Percentiles rank a stretch among this genome's conserved stretches.
phyloP scores from a whole-genome alignment of 92 coral and sea anemone genomes.

The Porites rus region DNA sequence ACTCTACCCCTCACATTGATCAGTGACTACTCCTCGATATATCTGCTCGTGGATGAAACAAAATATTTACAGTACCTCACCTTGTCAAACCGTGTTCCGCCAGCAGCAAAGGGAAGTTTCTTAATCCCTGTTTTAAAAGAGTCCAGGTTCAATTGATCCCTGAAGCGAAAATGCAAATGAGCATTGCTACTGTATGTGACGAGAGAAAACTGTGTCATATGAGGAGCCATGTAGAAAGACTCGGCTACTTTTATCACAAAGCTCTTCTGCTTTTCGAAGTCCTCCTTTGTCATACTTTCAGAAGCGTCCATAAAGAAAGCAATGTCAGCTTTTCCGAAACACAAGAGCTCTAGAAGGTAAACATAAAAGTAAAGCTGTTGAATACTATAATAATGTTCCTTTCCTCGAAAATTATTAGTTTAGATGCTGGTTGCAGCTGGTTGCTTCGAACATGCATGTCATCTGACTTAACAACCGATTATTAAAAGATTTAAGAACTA shows the following conservation, averaged over 20 bases:
- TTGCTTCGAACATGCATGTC: no score
- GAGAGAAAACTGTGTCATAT: slow-evolving; percentile 71
- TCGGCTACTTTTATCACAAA: slow-evolving; percentile 82
- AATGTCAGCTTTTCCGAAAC: slow-evolving; percentile 76
- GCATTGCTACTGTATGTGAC: slow-evolving; percentile 84
- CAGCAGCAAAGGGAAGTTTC: slow-evolving; percentile 39
- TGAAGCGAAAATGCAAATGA: slow-evolving; percentile 31
- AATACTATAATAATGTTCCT: background rate
- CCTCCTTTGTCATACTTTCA: slow-evolving; percentile 79
- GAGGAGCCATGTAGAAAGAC: slow-evolving; percentile 73
- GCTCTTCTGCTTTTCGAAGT: slow-evolving; percentile 75
- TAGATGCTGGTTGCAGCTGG: background rate
- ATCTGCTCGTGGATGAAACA: no score
- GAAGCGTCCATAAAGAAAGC: slow-evolving; percentile 93
- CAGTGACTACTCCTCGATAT: no score
- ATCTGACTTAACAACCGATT: no score
- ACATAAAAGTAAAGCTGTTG: background rate
- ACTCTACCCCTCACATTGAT: no score
- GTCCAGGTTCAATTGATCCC: slow-evolving; percentile 29
- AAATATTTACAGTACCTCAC: no score
- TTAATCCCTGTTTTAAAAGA: slow-evolving; percentile 15
- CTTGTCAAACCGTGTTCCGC: slow-evolving; percentile 42
- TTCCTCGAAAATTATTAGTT: background rate
- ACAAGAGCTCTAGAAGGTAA: slow-evolving; percentile 34
- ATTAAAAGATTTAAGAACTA: no score